Conservation (phyloP, 1,140 invertebrate genomes). For the Ostrea edulis region DNA sequence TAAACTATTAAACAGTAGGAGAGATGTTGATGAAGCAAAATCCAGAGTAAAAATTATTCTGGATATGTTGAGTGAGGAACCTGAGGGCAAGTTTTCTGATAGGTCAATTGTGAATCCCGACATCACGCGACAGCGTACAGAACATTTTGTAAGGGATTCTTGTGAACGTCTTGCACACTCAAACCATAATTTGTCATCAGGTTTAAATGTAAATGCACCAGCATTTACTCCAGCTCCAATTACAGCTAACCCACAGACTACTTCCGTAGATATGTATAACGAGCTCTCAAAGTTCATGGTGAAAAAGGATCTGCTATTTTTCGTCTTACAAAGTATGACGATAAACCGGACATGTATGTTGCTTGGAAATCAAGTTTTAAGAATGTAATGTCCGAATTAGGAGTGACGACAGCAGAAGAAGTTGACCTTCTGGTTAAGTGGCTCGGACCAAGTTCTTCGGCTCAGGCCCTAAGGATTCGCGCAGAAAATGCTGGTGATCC, state of each 20-base stretch:
- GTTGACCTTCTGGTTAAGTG: constrained; percentile 55
- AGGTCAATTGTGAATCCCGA: no score
- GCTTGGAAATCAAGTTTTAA: constrained; percentile 52
- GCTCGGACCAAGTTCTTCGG: constrained; percentile 24
- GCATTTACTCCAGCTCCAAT: no score
- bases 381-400: constrained; percentile 46
- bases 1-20: background rate
- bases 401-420: constrained; percentile 44
- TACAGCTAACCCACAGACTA: no score
- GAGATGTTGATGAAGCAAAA: constrained; percentile 43
- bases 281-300: no score
- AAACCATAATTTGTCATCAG: no score
- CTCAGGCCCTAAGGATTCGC: background rate
- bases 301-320: constrained; percentile 47
- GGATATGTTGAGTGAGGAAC: background rate
- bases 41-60: constrained; percentile 21
- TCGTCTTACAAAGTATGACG: constrained; percentile 42
- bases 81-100: no score
- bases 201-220: no score
- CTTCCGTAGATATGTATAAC: background rate
- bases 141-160: no score
- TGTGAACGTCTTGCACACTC: no score
- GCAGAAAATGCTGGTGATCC: background rate
- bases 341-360: constrained; percentile 48
- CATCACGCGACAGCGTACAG: no score